Base-by-base conservation (phyloP, 1,140 invertebrate genomes). In the Aricia agestis region DNA sequence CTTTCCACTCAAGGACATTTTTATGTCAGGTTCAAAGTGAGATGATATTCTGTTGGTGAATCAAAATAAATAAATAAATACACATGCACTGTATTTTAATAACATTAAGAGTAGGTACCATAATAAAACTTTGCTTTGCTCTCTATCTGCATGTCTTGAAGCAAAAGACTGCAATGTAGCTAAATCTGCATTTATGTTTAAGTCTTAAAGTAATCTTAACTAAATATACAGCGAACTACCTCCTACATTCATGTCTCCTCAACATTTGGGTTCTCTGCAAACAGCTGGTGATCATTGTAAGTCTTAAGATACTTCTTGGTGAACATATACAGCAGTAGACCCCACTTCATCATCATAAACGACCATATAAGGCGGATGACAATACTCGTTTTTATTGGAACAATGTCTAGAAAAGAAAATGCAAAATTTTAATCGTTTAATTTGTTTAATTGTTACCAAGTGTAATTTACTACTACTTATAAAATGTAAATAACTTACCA, bases 261-360 rank as follows among this genome's bases (percentile, higher is more conserved):
- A 76, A 89, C 82, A 66, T 88, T 78, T n/a, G 87, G 85, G 73
- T 86, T 86, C 76, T 89, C 85, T 2, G 86, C 84, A 77, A 89
- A 89, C 18, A 89, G 78, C 71, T 88, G 87, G 63, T 88, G 81
- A 59, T 89, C 87, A 73, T 89, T 89, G 72, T 89, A 89, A 6
- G 86, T 89, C 5, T 82, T 75, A 0, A 87, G 75, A 32, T 89
- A 89, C 66, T 83, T 84, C 73, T 82, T 87, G 2, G 86, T 88
- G 72, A 78, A 78, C 13, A 79, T 74, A 70, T 88, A 87, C 15
- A 89, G 78, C 42, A 86, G 61, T 7, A 88, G 66, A 52, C 87
- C 87, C 87, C 87, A 89, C 69, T 89, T 90, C 77, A 83, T 82
- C 87, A 90, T 90, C 84, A 88, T 87, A 71, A 90, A 86, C 1